Evolutionary conservation across 1,140 invertebrate genomes (phyloP).

Genomic region (Zophobas atratus): DNA sequence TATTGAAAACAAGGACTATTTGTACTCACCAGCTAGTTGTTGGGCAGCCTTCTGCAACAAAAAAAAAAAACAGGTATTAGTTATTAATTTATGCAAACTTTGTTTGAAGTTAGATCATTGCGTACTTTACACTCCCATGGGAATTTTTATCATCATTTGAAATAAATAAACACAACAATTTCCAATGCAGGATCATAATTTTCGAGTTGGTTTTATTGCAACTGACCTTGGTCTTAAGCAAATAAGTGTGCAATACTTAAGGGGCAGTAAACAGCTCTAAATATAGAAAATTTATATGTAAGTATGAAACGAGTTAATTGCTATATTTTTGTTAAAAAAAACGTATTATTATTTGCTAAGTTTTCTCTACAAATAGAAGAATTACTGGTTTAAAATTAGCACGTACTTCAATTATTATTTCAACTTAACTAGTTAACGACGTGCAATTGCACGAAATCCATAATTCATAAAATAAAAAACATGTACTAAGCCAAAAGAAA

Average conservation of each 20-base stretch:
- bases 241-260: conserved; percentile 11
- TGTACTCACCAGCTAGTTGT: conserved; percentile 57
- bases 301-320: background rate
- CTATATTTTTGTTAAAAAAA: background rate
- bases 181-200: conserved; percentile 25
- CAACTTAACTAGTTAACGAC: no score
- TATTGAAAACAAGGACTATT: conserved; percentile 13
- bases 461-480: no score
- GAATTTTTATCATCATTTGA: conserved; percentile 6
- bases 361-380: no score
- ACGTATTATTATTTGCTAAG: no score
- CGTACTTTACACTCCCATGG: no score
- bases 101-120: background rate
- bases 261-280: conserved; percentile 23
- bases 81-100: background rate
- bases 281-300: conserved; percentile 18
- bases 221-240: conserved; percentile 24
- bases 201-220: conserved; percentile 34
- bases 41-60: conserved; percentile 60
- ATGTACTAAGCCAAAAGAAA: no score
- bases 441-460: no score
- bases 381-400: no score
- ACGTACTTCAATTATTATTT: no score
- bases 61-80: conserved; percentile 48
- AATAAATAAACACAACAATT: conserved; percentile 10